Conservation (phyloP, 35 echinoderm and acorn worm species). For the Amphiura filiformis region DNA sequence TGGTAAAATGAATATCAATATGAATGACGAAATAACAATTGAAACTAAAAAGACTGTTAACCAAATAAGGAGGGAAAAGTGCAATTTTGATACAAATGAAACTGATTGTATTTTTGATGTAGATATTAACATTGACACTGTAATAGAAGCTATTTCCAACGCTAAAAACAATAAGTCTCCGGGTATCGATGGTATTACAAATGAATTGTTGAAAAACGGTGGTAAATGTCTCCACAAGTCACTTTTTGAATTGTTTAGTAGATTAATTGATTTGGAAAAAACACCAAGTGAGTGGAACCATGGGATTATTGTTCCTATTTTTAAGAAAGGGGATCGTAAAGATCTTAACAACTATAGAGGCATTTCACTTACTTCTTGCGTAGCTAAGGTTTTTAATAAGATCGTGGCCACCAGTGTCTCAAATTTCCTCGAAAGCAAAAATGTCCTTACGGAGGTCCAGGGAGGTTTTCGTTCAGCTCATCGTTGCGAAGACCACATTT, state of each 20-base stretch:
- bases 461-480: background rate
- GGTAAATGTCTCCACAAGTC: background rate
- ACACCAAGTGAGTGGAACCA: background rate
- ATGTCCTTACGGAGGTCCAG: background rate
- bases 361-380: background rate
- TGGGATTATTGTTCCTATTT: background rate
- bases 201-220: background rate
- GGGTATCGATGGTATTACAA: background rate
- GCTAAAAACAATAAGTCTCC: background rate
- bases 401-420: background rate
- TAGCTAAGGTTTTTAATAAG: background rate
- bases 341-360: constrained; percentile 4
- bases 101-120: background rate
- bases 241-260: background rate
- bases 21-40: constrained; percentile 4
- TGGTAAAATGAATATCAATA: constrained; percentile 23
- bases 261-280: background rate
- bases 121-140: background rate
- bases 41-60: no score
- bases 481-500: background rate
- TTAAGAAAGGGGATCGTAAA: background rate
- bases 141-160: background rate
- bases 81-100: background rate
- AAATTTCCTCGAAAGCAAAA: background rate
- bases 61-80: no score